Evolutionary conservation across 2,888 invertebrate species (phyloP), one percentile per base, ranked within the genome.

Genomic region (Phymatocera aterrima): DNA sequence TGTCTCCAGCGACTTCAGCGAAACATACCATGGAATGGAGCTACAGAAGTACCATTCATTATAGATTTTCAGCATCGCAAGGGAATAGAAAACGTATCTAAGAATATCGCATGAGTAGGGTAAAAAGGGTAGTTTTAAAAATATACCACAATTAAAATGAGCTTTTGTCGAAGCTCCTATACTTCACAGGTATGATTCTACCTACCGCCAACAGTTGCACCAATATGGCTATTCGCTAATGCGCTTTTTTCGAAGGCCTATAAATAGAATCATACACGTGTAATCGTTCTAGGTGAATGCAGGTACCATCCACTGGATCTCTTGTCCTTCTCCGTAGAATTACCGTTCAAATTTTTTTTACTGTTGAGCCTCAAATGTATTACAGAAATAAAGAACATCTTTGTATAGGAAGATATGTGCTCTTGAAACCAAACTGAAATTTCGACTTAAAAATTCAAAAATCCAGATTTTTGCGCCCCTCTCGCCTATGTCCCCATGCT

Each of bases 301-400:
- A 86, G 86, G 84, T 86, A 86, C 83, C 81, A 78, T 80, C 2
- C 4, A 18, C 79, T 86, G 86, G 86, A 84, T 86, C 86, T 86
- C 82, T 65, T 18, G n/a, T 2, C 18, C 1, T 31, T 72, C 72
- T 51, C 48, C 15, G 21, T n/a, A 12, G 48, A 72, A 51, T 72
- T 1, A 15, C 5, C 28, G 15, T n/a, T n/a, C 15, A 3, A 57
- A 15, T 57, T 57, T 57, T 4, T 40, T 40, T 8, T 40, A 40
- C 8, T 4, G 4, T 5, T 8, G 40, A 40, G 40, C 8, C 8
- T n/a, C n/a, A n/a, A n/a, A 40, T 40, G 40, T 40, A 40, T 40
- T 40, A 4, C 4, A 40, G 8, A 40, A 40, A 40, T 40, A 8
- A 40, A n/a, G n/a, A n/a, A n/a, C n/a, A n/a, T n/a, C n/a, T n/a